Percentiles rank a stretch among this genome's conserved stretches.
Conservation (phyloP, 2,888 invertebrate genomes). For the Empis livida region DNA sequence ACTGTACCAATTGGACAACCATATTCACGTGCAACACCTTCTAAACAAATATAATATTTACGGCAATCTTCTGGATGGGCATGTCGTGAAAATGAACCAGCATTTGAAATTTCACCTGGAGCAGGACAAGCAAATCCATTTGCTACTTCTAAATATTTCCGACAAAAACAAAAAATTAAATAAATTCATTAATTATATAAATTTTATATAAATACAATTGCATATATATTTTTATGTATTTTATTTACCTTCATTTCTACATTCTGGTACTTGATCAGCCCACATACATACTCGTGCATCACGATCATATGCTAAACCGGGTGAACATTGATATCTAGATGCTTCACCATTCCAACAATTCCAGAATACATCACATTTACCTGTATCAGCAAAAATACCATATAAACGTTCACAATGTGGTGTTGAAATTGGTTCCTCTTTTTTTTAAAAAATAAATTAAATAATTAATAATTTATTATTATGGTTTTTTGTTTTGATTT, state of each 20-base stretch:
- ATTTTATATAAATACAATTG: not conserved
- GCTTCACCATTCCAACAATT: conserved; percentile 95
- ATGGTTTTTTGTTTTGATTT: not conserved
- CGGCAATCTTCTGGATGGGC: conserved; percentile 91
- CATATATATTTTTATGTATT: not conserved
- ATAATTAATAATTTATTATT: not conserved
- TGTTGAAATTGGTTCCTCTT: conserved; percentile 73
- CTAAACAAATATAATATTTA: conserved; percentile 89
- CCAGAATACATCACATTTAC: conserved; percentile 89
- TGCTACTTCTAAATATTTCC: conserved; percentile 58
- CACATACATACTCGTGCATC: conserved; percentile 91
- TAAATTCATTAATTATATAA: no score
- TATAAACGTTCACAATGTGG: conserved; percentile 77
- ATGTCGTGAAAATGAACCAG: conserved; percentile 86
- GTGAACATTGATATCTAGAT: conserved; percentile 87
- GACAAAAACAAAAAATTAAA: not conserved
- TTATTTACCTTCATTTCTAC: conserved; percentile 67
- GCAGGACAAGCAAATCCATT: conserved; percentile 80
- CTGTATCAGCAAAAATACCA: conserved; percentile 82
- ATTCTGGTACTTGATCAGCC: conserved; percentile 90
- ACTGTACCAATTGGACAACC: conserved; percentile 93
- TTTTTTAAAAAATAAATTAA: conserved; percentile 8
- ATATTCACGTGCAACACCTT: conserved; percentile 82
- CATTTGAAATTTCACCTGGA: conserved; percentile 61
- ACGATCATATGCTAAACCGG: conserved; percentile 86